Evolutionary conservation across 1,140 invertebrate species (phyloP).

Genomic region (Bradynema listronoti): DNA sequence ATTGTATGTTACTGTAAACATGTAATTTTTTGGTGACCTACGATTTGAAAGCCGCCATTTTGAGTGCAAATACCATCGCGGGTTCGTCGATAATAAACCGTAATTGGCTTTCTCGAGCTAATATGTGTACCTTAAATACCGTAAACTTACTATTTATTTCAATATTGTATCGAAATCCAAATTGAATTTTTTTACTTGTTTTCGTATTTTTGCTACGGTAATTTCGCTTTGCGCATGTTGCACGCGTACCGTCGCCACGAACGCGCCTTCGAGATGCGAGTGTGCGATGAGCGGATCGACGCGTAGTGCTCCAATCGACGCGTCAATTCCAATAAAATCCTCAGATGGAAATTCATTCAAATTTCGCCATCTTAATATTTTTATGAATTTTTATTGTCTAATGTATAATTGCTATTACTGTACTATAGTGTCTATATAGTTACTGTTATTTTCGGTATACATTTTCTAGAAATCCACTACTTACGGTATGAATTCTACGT

Average conservation of each 20-base stretch:
- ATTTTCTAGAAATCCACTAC: too few relatives aligned
- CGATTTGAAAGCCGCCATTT: background rate
- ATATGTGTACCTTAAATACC: constrained; percentile 1
- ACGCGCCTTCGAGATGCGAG: too few relatives aligned
- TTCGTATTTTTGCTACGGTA: background rate
- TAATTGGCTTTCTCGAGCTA: background rate
- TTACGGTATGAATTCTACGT: too few relatives aligned
- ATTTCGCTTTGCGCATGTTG: background rate
- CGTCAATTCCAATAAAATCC: background rate
- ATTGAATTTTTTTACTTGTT: background rate
- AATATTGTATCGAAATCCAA: too few relatives aligned
- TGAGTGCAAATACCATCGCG: background rate
- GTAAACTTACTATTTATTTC: background rate
- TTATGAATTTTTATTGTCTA: too few relatives aligned
- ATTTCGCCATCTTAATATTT: too few relatives aligned
- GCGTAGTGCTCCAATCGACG: background rate
- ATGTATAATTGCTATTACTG: too few relatives aligned
- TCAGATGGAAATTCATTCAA: too few relatives aligned
- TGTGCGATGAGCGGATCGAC: too few relatives aligned
- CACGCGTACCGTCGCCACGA: background rate
- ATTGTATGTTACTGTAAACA: background rate
- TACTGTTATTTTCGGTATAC: too few relatives aligned
- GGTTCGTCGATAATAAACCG: constrained; percentile 9
- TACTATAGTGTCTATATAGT: too few relatives aligned
- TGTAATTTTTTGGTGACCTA: background rate